phyloP scores from a whole-genome alignment of 2,888 invertebrate species.

The Drosophila stalkeri region DNA sequence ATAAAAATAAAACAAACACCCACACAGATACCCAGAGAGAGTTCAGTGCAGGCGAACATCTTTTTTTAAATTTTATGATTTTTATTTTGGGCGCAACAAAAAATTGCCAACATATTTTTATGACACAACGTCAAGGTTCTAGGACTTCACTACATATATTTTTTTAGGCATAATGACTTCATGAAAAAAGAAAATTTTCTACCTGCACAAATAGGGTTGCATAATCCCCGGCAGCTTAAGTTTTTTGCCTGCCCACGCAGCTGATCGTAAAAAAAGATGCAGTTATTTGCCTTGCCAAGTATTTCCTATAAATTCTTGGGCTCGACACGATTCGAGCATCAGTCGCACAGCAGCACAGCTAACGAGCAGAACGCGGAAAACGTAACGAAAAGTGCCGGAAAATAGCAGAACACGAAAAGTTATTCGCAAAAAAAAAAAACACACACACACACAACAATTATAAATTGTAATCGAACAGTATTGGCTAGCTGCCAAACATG shows the following conservation, averaged over 20 bases:
- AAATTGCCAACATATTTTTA: constrained; percentile 60
- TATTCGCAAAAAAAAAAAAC: constrained; percentile 15
- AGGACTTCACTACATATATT: constrained; percentile 59
- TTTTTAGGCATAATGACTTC: constrained; percentile 73
- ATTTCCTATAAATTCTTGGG: constrained; percentile 59
- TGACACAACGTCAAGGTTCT: constrained; percentile 74
- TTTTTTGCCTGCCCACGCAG: constrained; percentile 65
- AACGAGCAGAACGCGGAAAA: constrained; percentile 57
- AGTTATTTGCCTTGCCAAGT: constrained; percentile 29
- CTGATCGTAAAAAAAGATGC: constrained; percentile 65
- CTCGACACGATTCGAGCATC: constrained; percentile 38
- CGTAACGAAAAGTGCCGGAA: constrained; percentile 36
- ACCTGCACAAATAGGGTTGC: constrained; percentile 76
- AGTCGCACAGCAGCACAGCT: constrained; percentile 60
- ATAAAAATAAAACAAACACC: constrained; percentile 22
- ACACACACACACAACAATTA: neutral
- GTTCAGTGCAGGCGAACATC: constrained; percentile 28
- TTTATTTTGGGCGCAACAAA: constrained; percentile 47
- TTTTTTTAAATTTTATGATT: constrained; percentile 47
- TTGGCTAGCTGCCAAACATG: constrained; percentile 61
- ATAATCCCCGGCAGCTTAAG: constrained; percentile 74
- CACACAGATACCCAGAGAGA: constrained; percentile 6
- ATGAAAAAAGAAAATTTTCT: constrained; percentile 61
- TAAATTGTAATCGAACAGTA: constrained; percentile 21
- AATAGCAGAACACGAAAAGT: constrained; percentile 3